Conservation (phyloP, 2,113 vertebrate species). For the Meles meles region DNA sequence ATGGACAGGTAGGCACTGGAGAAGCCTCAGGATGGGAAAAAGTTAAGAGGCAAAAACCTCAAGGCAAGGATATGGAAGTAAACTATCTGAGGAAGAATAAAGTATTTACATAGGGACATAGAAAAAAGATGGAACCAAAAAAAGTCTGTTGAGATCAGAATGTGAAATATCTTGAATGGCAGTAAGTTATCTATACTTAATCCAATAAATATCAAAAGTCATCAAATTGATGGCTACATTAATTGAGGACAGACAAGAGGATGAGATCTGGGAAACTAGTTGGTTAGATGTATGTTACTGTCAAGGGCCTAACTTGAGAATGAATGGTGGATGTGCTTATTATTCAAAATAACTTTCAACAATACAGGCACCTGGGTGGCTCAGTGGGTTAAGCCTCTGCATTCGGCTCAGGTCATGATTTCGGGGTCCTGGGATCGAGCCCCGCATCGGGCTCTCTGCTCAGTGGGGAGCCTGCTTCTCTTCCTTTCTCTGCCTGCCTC, state of each 20-base stretch:
- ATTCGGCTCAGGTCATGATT: too few species aligned
- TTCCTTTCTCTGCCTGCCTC: too few species aligned
- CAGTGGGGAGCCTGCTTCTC: too few species aligned
- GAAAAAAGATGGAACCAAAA: neutral
- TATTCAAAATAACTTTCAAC: conserved; percentile 8
- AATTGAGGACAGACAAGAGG: neutral
- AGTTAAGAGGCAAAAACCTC: neutral
- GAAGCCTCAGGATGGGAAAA: neutral
- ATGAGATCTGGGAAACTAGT: neutral
- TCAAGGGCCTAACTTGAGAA: neutral
- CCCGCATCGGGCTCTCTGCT: too few species aligned
- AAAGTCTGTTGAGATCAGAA: neutral
- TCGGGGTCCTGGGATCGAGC: too few species aligned
- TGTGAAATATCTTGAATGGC: neutral
- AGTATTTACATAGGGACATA: neutral
- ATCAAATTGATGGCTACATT: neutral
- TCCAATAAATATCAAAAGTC: neutral
- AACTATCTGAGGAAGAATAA: neutral
- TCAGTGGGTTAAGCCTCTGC: too few species aligned
- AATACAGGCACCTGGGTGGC: too few species aligned
- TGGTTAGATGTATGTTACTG: neutral
- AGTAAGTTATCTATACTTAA: neutral
- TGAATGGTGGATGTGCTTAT: neutral
- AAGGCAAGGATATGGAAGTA: neutral
- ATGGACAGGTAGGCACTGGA: neutral